These are phyloP conservation scores for Gadopsis bispinosus DNA, from an alignment of 2,797 vertebrate genomes.

Conservation along the genomic window DNA sequence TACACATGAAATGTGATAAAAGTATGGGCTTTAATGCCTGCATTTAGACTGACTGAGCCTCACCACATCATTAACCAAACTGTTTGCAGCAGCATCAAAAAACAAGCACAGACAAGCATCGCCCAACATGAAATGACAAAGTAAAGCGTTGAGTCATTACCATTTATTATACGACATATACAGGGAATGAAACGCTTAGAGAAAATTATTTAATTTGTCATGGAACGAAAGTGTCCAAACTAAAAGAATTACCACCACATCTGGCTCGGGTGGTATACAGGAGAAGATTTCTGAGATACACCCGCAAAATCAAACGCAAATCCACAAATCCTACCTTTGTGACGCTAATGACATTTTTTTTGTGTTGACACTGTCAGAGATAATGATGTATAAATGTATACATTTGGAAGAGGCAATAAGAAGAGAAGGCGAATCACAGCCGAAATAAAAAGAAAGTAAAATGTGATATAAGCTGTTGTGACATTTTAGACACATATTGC, in stretches of 20 bases:
- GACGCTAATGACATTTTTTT: neutral
- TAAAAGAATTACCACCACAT: neutral
- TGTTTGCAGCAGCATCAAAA: neutral
- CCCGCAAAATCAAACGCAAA: slow-evolving; percentile 2
- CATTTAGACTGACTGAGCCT: neutral
- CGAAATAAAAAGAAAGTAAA: neutral
- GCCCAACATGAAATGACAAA: neutral
- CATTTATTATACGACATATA: neutral
- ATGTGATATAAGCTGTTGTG: neutral
- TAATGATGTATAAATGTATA: no score
- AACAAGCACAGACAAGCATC: neutral
- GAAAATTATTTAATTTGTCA: neutral
- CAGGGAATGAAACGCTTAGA: neutral
- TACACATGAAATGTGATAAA: neutral
- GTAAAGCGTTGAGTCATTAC: neutral
- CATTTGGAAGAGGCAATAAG: neutral
- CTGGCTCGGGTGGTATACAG: neutral
- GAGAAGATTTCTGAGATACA: neutral
- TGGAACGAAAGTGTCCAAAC: neutral
- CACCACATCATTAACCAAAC: neutral
- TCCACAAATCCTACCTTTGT: neutral
- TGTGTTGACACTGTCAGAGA: neutral
- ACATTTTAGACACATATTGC: neutral
- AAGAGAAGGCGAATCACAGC: neutral
- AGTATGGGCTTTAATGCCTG: neutral